Base-by-base conservation (phyloP, 1,140 invertebrate species). In the Gryon sp. region DNA sequence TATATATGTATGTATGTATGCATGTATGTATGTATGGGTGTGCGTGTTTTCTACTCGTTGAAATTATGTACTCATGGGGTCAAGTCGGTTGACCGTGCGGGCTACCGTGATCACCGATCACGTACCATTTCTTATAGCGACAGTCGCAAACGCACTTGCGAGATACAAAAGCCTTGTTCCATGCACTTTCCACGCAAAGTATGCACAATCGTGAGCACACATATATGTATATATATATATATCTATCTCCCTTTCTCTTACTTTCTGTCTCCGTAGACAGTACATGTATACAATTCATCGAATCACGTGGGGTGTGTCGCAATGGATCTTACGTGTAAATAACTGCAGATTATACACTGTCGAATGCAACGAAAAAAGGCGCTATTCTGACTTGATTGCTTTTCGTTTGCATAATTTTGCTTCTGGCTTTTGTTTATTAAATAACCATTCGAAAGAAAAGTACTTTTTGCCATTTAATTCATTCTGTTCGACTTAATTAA, bases 1-100 rank as follows among this genome's bases (percentile, higher is more conserved):
- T n/a, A n/a, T n/a, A n/a, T n/a, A n/a, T n/a, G n/a, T n/a, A n/a
- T n/a, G n/a, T n/a, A n/a, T n/a, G n/a, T n/a, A n/a, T n/a, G n/a
- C n/a, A n/a, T n/a, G n/a, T n/a, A n/a, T n/a, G n/a, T n/a, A n/a
- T n/a, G n/a, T n/a, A n/a, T n/a, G n/a, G n/a, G n/a, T 34, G 15
- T 7, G 36, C 19, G 41, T n/a, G 34, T 30, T 32, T 50, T 38
- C 19, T 38, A 45, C 28, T 11, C 40, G 38, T 19, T 46, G 24
- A 68, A n/a, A 59, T 43, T 57, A 43, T 59, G 53, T 60, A 57
- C 63, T 26, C 43, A n/a, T n/a, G n/a, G 53, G 53, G 53, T 69
- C 65, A 69, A 69, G 36, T 34, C 45, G 53, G 30, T 12, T 40
- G 65, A 50, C 32, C 43, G 45, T 19, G 53, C 65, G 45, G 28